Percentiles rank a stretch among this genome's conserved stretches.
These are phyloP conservation scores for Meloe dianella DNA, from an alignment of 2,888 invertebrate species.

Conservation along the genomic window DNA sequence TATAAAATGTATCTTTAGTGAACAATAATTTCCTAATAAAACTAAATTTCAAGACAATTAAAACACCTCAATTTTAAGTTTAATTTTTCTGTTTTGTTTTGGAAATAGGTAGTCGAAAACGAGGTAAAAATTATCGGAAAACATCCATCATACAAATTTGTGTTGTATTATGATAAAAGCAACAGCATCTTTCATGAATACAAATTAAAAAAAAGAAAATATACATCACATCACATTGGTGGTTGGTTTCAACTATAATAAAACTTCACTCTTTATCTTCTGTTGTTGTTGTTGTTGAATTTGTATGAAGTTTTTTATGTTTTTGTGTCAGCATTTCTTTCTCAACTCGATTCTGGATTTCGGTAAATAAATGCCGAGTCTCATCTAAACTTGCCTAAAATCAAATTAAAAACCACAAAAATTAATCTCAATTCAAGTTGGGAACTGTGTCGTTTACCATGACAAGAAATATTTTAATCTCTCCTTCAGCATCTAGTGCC, in stretches of 20 bases:
- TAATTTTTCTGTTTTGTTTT: neutral
- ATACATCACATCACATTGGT: neutral
- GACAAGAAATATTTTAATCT: constrained; percentile 85
- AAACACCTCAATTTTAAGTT: too few species aligned
- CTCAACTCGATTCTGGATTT: constrained; percentile 67
- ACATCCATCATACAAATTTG: neutral
- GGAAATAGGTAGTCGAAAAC: neutral
- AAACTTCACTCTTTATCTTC: constrained; percentile 1
- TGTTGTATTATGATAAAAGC: constrained; percentile 1
- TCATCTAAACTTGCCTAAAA: constrained; percentile 72
- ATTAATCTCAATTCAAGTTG: constrained; percentile 18
- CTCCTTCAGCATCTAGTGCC: constrained; percentile 81
- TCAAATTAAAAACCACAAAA: constrained; percentile 23
- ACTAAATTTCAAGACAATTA: neutral
- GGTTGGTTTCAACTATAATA: neutral
- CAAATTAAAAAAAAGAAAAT: neutral
- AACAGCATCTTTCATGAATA: neutral
- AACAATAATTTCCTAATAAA: neutral
- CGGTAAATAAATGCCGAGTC: constrained; percentile 68
- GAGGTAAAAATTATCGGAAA: neutral
- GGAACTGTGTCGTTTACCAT: constrained; percentile 65
- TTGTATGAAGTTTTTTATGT: constrained; percentile 40
- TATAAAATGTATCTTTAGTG: neutral
- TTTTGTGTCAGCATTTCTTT: constrained; percentile 54
- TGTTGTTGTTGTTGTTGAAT: constrained; percentile 9